A percentile compares a stretch with the other conserved stretches of the same genome.
phyloP scores from a whole-genome alignment of 2,888 invertebrate species.

The Chymomyza caudatula region DNA sequence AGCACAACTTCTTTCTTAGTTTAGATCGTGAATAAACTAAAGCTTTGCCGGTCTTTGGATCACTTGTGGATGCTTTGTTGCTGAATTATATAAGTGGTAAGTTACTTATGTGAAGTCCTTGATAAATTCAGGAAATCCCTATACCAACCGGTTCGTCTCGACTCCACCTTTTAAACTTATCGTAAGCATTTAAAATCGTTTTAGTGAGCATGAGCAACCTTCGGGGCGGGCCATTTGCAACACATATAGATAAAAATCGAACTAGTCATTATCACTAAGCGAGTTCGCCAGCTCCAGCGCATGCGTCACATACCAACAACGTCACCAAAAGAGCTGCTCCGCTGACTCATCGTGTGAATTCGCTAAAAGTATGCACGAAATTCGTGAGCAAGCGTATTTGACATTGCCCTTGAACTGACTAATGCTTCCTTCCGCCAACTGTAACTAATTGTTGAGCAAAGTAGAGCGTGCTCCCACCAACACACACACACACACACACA shows the following conservation, averaged over 20 bases:
- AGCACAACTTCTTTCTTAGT: too few species aligned
- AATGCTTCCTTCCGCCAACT: constrained; percentile 65
- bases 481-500: constrained; percentile 13
- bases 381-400: constrained; percentile 14
- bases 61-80: too few species aligned
- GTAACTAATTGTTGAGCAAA: constrained; percentile 57
- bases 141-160: background rate
- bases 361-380: constrained; percentile 42
- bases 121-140: too few species aligned
- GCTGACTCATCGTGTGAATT: constrained; percentile 46
- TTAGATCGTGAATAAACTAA: too few species aligned
- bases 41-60: too few species aligned
- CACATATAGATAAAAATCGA: background rate
- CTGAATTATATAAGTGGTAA: too few species aligned
- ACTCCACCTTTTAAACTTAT: background rate
- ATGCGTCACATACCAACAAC: constrained; percentile 12
- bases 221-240: background rate
- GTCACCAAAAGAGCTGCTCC: constrained; percentile 26
- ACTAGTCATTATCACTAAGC: background rate
- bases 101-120: too few species aligned
- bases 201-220: background rate
- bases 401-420: constrained; percentile 57
- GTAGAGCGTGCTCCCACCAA: constrained; percentile 35
- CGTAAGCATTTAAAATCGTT: background rate
- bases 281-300: background rate